Percentiles rank a stretch among this genome's conserved stretches.
Evolutionary conservation across 2,113 vertebrate genomes (phyloP).

Genomic region (Diadophis punctatus): DNA sequence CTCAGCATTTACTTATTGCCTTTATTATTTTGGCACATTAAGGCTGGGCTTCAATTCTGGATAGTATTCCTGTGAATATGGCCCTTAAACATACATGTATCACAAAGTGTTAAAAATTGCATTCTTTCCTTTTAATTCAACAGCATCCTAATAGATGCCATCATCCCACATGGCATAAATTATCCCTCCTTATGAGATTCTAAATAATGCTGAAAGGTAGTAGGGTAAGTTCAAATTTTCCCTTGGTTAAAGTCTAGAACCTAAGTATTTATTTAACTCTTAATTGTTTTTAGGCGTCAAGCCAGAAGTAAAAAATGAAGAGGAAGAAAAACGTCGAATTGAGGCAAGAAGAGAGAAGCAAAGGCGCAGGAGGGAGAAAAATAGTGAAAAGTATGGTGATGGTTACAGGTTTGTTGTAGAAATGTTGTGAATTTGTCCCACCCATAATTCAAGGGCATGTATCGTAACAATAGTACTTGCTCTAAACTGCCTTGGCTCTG

Average conservation of each 20-base stretch:
- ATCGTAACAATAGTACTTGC: neutral
- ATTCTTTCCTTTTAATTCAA: neutral
- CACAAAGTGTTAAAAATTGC: conserved; percentile 1
- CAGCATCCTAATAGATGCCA: neutral
- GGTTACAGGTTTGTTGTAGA: conserved; percentile 76
- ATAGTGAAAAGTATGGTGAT: conserved; percentile 83
- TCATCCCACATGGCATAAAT: fast-evolving
- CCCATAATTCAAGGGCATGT: neutral
- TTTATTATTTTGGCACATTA: neutral
- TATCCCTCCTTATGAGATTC: conserved; percentile 21
- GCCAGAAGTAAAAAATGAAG: conserved; percentile 72
- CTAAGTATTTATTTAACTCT: neutral
- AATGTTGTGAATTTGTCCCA: conserved; percentile 9
- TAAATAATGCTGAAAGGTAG: neutral
- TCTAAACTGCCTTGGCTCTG: neutral
- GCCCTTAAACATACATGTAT: neutral
- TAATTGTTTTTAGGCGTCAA: conserved; percentile 62
- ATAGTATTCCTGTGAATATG: neutral
- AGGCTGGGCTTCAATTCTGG: neutral
- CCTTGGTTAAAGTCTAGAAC: neutral
- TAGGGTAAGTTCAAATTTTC: conserved; percentile 6
- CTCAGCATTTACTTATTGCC: neutral
- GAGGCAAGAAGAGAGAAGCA: conserved; percentile 80
- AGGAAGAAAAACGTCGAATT: conserved; percentile 78
- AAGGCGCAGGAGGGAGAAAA: conserved; percentile 81